A percentile compares a stretch with the other conserved stretches of the same genome.
phyloP scores from a whole-genome alignment of 1,140 invertebrate species.

The Aplysia californica region DNA sequence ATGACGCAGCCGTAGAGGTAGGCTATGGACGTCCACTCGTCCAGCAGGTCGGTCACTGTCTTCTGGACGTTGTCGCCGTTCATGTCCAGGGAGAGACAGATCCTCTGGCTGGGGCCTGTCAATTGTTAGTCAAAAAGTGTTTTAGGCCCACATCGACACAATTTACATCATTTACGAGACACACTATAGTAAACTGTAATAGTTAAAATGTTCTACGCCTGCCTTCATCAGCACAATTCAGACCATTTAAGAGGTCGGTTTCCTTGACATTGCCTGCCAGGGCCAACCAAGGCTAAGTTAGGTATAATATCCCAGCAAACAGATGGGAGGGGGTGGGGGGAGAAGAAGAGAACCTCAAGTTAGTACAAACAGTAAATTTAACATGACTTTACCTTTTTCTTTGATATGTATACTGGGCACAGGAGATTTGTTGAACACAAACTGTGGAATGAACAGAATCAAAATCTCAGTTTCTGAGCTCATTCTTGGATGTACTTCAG shows the following conservation, averaged over 20 bases:
- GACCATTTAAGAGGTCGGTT: too few relatives aligned
- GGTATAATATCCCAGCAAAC: too few relatives aligned
- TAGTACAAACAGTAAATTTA: too few relatives aligned
- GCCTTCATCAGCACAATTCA: too few relatives aligned
- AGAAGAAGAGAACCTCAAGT: too few relatives aligned
- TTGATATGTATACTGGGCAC: constrained; percentile 76
- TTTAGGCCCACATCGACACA: background rate
- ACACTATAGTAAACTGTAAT: background rate
- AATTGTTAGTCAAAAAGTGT: background rate
- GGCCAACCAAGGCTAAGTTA: too few relatives aligned
- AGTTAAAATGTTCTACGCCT: background rate
- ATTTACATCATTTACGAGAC: background rate
- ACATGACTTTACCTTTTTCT: constrained; percentile 83
- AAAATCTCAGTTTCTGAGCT: background rate
- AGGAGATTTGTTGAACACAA: constrained; percentile 88
- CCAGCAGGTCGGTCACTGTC: constrained; percentile 85
- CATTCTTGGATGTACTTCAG: background rate
- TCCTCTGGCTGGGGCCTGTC: constrained; percentile 76
- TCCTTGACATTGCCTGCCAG: too few relatives aligned
- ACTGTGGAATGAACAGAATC: constrained; percentile 61
- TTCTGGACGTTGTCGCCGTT: constrained; percentile 77
- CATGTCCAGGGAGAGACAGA: constrained; percentile 91
- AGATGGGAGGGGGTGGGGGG: too few relatives aligned
- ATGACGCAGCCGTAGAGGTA: constrained; percentile 87
- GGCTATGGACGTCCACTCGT: constrained; percentile 92